These are phyloP conservation scores for Accipiter virgatus DNA, from an alignment of 2,113 vertebrate genomes.

Conservation along the genomic window DNA sequence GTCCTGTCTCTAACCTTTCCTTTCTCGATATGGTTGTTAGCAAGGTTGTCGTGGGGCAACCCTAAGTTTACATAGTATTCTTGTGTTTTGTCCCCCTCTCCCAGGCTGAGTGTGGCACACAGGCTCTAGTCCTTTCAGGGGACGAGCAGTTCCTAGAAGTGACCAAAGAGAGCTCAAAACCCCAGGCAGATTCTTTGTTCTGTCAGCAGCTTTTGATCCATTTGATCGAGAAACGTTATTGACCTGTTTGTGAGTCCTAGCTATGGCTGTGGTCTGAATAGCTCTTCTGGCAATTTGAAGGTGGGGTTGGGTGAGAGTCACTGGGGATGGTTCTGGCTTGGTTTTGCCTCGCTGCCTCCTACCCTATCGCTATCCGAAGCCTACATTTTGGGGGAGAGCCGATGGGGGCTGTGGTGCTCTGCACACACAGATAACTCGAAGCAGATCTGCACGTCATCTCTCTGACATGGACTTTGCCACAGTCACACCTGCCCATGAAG, in stretches of 20 bases:
- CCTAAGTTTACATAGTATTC: not conserved
- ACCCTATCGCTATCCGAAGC: not conserved
- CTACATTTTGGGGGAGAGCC: not conserved
- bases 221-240: not conserved
- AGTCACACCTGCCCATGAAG: not conserved
- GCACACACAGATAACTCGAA: not conserved
- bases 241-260: not conserved
- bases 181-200: not conserved
- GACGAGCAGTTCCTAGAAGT: not conserved
- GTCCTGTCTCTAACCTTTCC: not conserved
- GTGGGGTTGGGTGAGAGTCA: not conserved
- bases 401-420: not conserved
- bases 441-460: not conserved
- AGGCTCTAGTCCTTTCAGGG: not conserved
- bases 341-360: not conserved
- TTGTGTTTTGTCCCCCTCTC: not conserved
- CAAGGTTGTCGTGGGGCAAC: not conserved
- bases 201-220: not conserved
- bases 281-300: not conserved
- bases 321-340: not conserved
- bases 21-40: not conserved
- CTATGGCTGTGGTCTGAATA: not conserved
- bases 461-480: not conserved
- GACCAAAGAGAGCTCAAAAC: not conserved
- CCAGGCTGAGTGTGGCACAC: not conserved